Base-by-base conservation (phyloP, 1,140 invertebrate genomes). In the Phenacoccus solenopsis region DNA sequence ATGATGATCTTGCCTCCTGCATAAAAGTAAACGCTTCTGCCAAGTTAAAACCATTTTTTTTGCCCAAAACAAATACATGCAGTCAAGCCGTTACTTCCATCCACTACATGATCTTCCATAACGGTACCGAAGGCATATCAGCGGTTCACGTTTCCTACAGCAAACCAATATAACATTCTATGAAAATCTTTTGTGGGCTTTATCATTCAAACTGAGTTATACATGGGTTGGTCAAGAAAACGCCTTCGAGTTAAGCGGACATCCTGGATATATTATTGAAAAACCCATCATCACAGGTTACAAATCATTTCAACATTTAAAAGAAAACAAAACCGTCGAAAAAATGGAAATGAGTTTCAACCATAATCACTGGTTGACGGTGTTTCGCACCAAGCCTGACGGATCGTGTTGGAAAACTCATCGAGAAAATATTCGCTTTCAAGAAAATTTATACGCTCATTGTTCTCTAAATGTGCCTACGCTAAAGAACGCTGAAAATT, bases 211-310 rank as follows among this genome's bases (percentile, higher is more conserved):
- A 73, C 76, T 84, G 0, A 74, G 74, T 22, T 85, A 82, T 73
- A 70, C 80, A 56, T 85, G 84, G 83, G 70, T 32, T 1, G 67
- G 70, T 67, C 71, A 72, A 69, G 68, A 35, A 3, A 24, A 69
- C 5, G 7, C 80, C 12, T 74, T 79, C 75, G 73, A 74, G 64
- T 74, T 83, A 56, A 89, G 87, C 77, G 88, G 88, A 67, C 87
- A 87, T 78, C 86, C 87, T 16, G 87, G 88, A 3, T 90, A 90
- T 74, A 74, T 83, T 10, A 68, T 79, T 9, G 84, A 83, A 5
- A 84, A 84, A 74, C 87, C 87, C 1, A 80, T 90, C 28, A 78
- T 25, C 21, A 64, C 59, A 5, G 59, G 59, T 1, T 64, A 64
- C 25, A 24, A 25, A 64, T 20, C 25, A 3, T 24, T 24, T 10